Evolutionary conservation across 2,113 vertebrate species (phyloP), one percentile per base, ranked within the genome.

Genomic region (Eudyptes chrysolophus): DNA sequence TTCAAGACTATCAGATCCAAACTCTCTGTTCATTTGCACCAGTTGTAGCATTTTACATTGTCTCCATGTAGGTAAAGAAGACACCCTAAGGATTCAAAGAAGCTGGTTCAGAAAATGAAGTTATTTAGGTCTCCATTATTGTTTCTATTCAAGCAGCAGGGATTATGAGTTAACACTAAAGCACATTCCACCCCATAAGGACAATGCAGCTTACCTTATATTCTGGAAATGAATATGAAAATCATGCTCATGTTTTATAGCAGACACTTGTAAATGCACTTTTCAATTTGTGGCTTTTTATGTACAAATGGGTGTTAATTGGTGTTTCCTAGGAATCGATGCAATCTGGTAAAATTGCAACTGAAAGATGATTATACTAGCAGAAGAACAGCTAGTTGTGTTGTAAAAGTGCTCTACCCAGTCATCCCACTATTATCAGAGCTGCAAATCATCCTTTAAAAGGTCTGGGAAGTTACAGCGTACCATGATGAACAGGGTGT

Each of bases 391-490:
- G 61, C 30, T 74, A 62, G 27, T 21, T 96, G n/a, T 57, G 49
- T 51, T 82, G 34, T 38, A 90, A 68, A 96, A 95, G 27, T 54
- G 62, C 24, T 75, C 71, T 83, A 42, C 16, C 11, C 49, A 36
- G 29, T 32, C n/a, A 83, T 51, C 24, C 36, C 36, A 36, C 34
- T 72, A 22, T 77, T 64, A 55, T n/a, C 62, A 81, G 75, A 75
- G 55, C n/a, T 89, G 62, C 77, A 97, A 93, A 94, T 92, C 44
- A 77, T 64, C n/a, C 64, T 72, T 82, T 94, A 76, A 95, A 79
- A 96, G 68, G 84, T 75, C 68, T 54, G 24, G 52, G 66, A 89
- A 91, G 30, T 92, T 90, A 36, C 2, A 90, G n/a, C 1, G 0
- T 21, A 29, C 58, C 48, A 44, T n/a, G n/a, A 96, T 44, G 74